phyloP scores from a whole-genome alignment of 1,140 invertebrate species.

The Campoletis sonorensis region DNA sequence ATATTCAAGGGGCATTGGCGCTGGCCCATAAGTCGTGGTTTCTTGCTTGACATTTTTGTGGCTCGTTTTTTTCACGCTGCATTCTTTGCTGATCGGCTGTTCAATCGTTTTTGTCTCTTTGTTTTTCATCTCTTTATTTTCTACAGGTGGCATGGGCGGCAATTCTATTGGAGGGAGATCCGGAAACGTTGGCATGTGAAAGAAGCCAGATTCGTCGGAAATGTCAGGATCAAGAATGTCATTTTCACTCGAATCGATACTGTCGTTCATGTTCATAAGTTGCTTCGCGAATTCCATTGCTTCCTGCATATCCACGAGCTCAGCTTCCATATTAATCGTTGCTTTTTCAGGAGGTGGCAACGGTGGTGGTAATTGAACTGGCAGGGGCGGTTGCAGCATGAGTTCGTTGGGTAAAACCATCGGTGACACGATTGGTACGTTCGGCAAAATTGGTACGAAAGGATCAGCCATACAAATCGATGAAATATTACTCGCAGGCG shows the following conservation, averaged over 20 bases:
- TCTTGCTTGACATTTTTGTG: not conserved
- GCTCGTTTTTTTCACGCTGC: not conserved
- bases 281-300: constrained; percentile 72
- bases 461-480: constrained; percentile 16
- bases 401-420: constrained; percentile 30
- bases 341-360: constrained; percentile 33
- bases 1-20: not conserved
- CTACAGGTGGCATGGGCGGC: too few relatives aligned
- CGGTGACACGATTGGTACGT: not conserved
- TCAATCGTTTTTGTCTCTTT: not conserved
- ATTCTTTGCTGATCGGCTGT: constrained; percentile 29
- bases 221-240: not conserved
- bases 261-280: constrained; percentile 65
- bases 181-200: constrained; percentile 51
- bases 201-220: constrained; percentile 39
- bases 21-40: not conserved
- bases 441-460: constrained; percentile 30
- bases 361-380: constrained; percentile 36
- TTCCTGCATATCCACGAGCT: constrained; percentile 70
- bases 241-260: not conserved
- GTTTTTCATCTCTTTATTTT: too few relatives aligned
- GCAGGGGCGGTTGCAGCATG: constrained; percentile 42
- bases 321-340: constrained; percentile 56
- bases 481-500: not conserved
- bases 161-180: constrained; percentile 47